Evolutionary conservation across 2,113 vertebrate genomes (phyloP).

Genomic region (Anolis sagrei): DNA sequence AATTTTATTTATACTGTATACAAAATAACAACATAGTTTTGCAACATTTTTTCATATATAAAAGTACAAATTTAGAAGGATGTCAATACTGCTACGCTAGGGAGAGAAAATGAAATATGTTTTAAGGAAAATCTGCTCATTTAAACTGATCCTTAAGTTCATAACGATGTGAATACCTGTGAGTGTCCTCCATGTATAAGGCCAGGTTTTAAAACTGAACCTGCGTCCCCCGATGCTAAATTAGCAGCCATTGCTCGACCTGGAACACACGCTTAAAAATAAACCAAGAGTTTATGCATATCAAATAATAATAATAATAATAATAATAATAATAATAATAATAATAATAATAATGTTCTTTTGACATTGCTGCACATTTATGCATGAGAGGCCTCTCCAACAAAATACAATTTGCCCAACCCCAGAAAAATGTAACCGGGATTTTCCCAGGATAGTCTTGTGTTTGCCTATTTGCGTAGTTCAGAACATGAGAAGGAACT

Average conservation of each 20-base stretch:
- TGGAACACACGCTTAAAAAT: slow-evolving; percentile 69
- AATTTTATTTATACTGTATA: neutral
- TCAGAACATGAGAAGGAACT: neutral
- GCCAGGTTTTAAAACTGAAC: slow-evolving; percentile 55
- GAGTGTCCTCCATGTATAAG: slow-evolving; percentile 59
- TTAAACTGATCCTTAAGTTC: neutral
- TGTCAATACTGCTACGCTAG: neutral
- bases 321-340: too few species aligned
- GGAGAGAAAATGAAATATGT: neutral
- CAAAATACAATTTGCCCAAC: neutral
- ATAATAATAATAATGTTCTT: too few species aligned
- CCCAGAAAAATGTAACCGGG: neutral
- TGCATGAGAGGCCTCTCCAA: too few species aligned
- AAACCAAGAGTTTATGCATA: slow-evolving; percentile 61
- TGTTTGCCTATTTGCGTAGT: neutral
- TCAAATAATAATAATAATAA: too few species aligned
- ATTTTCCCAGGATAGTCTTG: neutral
- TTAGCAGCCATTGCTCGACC: slow-evolving; percentile 61
- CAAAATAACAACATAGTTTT: neutral
- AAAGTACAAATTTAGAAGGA: neutral
- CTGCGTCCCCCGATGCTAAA: slow-evolving; percentile 66
- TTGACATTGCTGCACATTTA: neutral
- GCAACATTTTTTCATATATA: too few species aligned
- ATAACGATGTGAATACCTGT: slow-evolving; percentile 61
- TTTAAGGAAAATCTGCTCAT: neutral